Base-by-base conservation (phyloP, 2,888 invertebrate species). In the Diaphora mendica region DNA sequence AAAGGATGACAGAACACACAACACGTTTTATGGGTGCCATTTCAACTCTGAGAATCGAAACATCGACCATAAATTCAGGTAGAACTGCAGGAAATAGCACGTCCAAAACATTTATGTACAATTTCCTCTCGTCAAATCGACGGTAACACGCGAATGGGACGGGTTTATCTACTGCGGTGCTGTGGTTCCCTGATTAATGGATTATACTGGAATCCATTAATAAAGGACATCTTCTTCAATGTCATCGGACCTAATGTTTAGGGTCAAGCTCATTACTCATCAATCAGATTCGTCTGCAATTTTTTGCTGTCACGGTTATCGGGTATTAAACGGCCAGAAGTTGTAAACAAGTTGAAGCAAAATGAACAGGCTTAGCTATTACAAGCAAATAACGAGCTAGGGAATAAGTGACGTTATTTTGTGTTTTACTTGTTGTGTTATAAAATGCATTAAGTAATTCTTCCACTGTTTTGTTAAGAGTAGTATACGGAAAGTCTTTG, bases 121-220 rank as follows among this genome's bases (percentile, higher is more conserved):
- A 59, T 59, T 26, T 59, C 59, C 59, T 59, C 59, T 26, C 3
- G 26, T 26, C 26, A 13, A 13, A 59, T 59, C 26, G 13, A 26
- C 26, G 15, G 59, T 59, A 3, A 26, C 15, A 59, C 26, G 59
- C 26, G 26, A 35, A 33, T 23, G 35, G 23, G 17, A 11, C 23
- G 5, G 30, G 64, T 64, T 64, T 64, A 64, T 64, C 26, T 26
- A 15, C 13, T 59, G 55, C 55, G 55, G 23, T 55, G 23, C n/a
- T n/a, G 55, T 11, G 55, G 59, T 26, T 59, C 11, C 13, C 9
- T 59, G 59, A 80, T 80, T 74, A 71, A 68, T 59, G 59, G 26
- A 59, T 33, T 64, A 64, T 35, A 64, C 35, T 64, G 64, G 64
- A 20, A 64, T 64, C 64, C 64, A 35, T 64, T 64, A 26, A 59